A percentile compares a stretch with the other conserved stretches of the same genome.
Conservation (phyloP, 1,140 invertebrate species). For the Drosophila trapezifrons region DNA sequence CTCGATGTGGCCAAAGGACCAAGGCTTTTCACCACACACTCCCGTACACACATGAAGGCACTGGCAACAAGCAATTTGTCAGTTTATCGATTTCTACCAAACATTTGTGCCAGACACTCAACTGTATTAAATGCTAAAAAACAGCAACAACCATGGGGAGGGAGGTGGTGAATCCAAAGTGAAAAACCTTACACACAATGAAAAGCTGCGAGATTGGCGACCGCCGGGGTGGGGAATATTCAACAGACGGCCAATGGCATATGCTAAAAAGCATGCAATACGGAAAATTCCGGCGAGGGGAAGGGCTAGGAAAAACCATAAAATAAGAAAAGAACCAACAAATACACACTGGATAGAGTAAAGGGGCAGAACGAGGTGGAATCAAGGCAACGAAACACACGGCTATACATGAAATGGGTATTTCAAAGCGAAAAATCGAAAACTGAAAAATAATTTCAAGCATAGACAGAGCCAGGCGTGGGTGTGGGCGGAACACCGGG, state of each 20-base stretch:
- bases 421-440: slow-evolving; percentile 83
- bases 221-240: slow-evolving; percentile 10
- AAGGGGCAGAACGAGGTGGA: slow-evolving; percentile 18
- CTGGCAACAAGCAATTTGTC: slow-evolving; percentile 80
- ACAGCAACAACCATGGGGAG: slow-evolving; percentile 61
- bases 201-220: slow-evolving; percentile 67
- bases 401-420: slow-evolving; percentile 74
- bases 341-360: slow-evolving; percentile 1
- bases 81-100: slow-evolving; percentile 83
- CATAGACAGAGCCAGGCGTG: slow-evolving; percentile 40
- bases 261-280: slow-evolving; percentile 81
- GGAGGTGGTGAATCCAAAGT: slow-evolving; percentile 55
- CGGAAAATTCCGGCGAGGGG: slow-evolving; percentile 65
- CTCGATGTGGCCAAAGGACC: slow-evolving; percentile 52
- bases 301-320: slow-evolving; percentile 37
- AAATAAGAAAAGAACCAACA: slow-evolving; percentile 48
- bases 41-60: slow-evolving; percentile 35
- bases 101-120: slow-evolving; percentile 83
- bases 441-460: slow-evolving; percentile 81
- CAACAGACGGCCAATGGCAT: slow-evolving; percentile 75
- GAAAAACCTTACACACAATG: slow-evolving; percentile 82
- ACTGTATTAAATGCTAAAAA: slow-evolving; percentile 83
- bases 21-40: slow-evolving; percentile 68
- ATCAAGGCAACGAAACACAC: slow-evolving; percentile 59
- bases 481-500: not conserved